Percentiles rank a stretch among this genome's conserved stretches.
phyloP scores from a whole-genome alignment of 2,113 vertebrate species.

The Vidua chalybeata region DNA sequence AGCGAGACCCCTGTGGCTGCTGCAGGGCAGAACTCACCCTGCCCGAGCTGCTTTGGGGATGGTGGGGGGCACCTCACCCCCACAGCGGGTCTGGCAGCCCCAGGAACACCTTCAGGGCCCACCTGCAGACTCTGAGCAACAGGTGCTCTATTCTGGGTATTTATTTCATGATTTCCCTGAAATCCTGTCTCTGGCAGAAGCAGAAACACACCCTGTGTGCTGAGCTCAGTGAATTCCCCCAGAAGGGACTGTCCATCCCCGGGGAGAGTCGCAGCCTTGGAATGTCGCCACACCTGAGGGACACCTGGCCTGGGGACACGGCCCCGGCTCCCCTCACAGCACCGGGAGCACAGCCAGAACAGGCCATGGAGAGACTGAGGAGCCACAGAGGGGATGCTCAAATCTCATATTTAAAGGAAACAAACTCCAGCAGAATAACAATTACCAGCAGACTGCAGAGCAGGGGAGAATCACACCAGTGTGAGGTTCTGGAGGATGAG shows the following conservation, averaged over 20 bases:
- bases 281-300: accelerated
- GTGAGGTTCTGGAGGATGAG: not conserved
- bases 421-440: not conserved
- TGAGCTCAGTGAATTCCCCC: not conserved
- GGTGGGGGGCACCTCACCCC: not conserved
- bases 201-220: too few species aligned
- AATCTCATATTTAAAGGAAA: not conserved
- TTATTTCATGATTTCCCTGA: not conserved
- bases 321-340: accelerated
- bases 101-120: accelerated
- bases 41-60: not conserved
- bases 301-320: accelerated
- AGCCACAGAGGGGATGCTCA: not conserved
- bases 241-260: accelerated
- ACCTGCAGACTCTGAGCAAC: accelerated
- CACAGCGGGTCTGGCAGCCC: accelerated
- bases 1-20: accelerated
- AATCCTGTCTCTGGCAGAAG: not conserved
- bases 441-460: not conserved
- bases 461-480: accelerated
- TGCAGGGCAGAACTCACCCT: accelerated
- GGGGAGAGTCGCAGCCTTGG: accelerated
- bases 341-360: accelerated
- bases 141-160: not conserved
- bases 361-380: too few species aligned